A percentile compares a stretch with the other conserved stretches of the same genome.
Evolutionary conservation across 2,113 vertebrate genomes (phyloP).

Genomic region (Chauna torquata): DNA sequence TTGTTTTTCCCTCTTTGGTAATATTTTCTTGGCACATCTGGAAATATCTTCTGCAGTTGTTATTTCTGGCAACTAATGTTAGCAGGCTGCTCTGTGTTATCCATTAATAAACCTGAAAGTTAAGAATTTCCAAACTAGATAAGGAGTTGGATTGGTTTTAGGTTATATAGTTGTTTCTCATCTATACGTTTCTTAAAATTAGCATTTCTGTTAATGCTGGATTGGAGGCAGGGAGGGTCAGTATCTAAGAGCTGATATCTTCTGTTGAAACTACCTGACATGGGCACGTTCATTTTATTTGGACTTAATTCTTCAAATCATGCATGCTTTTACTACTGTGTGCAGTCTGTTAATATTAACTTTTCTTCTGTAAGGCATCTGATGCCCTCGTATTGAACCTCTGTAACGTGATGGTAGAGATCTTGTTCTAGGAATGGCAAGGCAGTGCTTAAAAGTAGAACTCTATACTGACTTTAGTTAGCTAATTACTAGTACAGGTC

Average conservation of each 20-base stretch:
- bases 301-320: not conserved
- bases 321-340: not conserved
- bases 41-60: not conserved
- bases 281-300: not conserved
- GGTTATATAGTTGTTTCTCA: not conserved
- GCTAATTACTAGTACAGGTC: not conserved
- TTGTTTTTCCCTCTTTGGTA: not conserved
- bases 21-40: fast-evolving
- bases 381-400: not conserved
- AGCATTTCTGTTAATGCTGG: not conserved
- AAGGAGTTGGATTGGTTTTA: not conserved
- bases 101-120: not conserved
- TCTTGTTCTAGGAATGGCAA: not conserved
- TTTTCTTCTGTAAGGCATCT: not conserved
- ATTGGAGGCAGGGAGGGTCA: not conserved
- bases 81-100: not conserved
- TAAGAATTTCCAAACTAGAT: not conserved
- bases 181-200: not conserved
- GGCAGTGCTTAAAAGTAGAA: not conserved
- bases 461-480: not conserved
- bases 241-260: not conserved
- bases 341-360: conserved; percentile 69
- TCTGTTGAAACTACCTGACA: conserved; percentile 18
- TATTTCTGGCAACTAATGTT: not conserved
- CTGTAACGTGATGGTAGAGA: not conserved